Percentiles rank a stretch among this genome's conserved stretches.
Conservation (phyloP, 2,797 vertebrate species). For the Fistularia tabacaria region DNA sequence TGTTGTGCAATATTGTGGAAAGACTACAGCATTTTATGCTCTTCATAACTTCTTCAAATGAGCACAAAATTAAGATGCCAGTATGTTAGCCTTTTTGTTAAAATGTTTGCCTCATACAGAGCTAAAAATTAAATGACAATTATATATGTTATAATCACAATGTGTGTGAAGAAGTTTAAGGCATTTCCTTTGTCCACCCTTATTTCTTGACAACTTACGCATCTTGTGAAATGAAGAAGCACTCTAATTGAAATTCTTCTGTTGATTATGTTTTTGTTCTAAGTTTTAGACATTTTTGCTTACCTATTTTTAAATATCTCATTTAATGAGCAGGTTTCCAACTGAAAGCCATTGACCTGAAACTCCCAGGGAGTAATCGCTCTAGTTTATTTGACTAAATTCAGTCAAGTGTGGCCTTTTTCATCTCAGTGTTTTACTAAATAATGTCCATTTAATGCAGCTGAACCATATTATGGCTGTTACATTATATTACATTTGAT, state of each 20-base stretch:
- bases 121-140: too few relatives aligned
- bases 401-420: slow-evolving; percentile 47
- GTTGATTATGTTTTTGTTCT: slow-evolving; percentile 15
- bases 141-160: background rate
- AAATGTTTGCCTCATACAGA: too few relatives aligned
- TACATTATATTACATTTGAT: background rate
- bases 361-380: slow-evolving; percentile 29
- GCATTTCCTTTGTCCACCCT: slow-evolving; percentile 3
- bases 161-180: slow-evolving; percentile 6
- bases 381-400: slow-evolving; percentile 49
- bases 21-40: background rate
- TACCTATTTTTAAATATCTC: slow-evolving; percentile 17
- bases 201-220: background rate
- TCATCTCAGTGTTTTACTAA: slow-evolving; percentile 36
- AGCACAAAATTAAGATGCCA: background rate
- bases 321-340: slow-evolving; percentile 45
- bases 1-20: background rate
- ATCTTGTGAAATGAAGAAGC: background rate
- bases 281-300: slow-evolving; percentile 18
- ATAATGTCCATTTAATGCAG: slow-evolving; percentile 38
- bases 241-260: slow-evolving; percentile 1
- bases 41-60: background rate
- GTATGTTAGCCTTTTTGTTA: too few relatives aligned
- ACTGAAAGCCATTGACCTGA: slow-evolving; percentile 47
- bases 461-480: slow-evolving; percentile 18